Evolutionary conservation across 1,140 invertebrate genomes (phyloP), one percentile per base, ranked within the genome.

Genomic region (Mycetomoellerius zeteki): DNA sequence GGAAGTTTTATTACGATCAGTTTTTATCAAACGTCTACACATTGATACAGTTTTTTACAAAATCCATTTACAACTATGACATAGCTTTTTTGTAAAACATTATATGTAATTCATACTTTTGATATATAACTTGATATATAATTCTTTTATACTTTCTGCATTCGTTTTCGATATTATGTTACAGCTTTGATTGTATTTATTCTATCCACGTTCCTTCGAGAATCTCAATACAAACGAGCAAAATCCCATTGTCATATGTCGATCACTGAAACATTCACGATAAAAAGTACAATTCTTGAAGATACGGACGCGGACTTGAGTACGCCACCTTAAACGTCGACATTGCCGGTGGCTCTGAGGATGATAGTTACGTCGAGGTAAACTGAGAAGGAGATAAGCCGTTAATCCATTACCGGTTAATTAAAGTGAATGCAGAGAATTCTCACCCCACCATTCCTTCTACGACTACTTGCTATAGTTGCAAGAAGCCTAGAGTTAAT

Each of bases 381-480:
- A 81, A 86, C 84, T 76, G 58, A 67, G 73, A 12, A 80, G 84
- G 77, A 90, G 92, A 93, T 93, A 92, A 93, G 91, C 92, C 88
- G 90, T 92, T 93, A 93, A 93, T 93, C 90, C 92, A 92, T 93
- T 93, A 92, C 91, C 87, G 88, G 92, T 92, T 92, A 92, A 92
- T 92, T 93, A 86, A 92, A 92, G 90, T 89, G 88, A 92, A 93
- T 90, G 88, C 88, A 91, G 89, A 89, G 86, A 77, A 85, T 91
- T 86, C 65, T n/a, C 27, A 58, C 30, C 67, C 58, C 54, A n/a
- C 56, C 47, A 4, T 30, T 8, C 78, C 72, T 27, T 21, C 67
- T 75, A 33, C 86, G 65, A 71, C 86, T 67, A 54, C 4, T 76
- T 54, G 78, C 62, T 56, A 37, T 69, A 30, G 80, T 60, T 76